Percentiles rank a stretch among this genome's conserved stretches.
These are phyloP conservation scores for Pinna nobilis DNA, from an alignment of 1,140 invertebrate genomes.

Conservation along the genomic window DNA sequence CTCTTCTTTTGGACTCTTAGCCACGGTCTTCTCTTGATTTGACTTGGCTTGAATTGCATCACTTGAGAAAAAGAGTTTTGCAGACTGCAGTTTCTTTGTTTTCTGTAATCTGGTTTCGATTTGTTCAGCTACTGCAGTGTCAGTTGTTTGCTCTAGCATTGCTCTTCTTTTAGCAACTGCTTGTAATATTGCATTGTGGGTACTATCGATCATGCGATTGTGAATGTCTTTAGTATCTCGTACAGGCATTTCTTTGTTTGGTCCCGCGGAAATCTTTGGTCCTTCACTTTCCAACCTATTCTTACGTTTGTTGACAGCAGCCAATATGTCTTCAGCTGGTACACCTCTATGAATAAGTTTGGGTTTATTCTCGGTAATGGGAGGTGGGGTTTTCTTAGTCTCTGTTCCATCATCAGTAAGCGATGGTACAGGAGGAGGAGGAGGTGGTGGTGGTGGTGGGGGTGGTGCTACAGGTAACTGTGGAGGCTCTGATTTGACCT, in stretches of 20 bases:
- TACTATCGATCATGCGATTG: conserved; percentile 42
- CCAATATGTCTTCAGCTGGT: conserved; percentile 54
- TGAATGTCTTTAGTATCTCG: conserved; percentile 34
- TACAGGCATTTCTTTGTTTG: conserved; percentile 32
- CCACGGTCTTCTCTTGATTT: conserved; percentile 35
- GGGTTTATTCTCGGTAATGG: conserved; percentile 14
- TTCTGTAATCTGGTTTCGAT: conserved; percentile 67
- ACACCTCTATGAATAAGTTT: conserved; percentile 15
- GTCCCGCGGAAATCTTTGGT: conserved; percentile 41
- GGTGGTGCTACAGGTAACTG: conserved; percentile 42
- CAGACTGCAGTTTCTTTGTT: conserved; percentile 68
- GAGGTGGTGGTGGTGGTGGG: conserved; percentile 46
- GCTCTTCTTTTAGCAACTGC: conserved; percentile 63
- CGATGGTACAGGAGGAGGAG: conserved; percentile 44
- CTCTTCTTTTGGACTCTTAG: conserved; percentile 4
- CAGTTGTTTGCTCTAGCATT: conserved; percentile 49
- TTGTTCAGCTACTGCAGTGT: conserved; percentile 57
- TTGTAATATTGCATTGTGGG: conserved; percentile 63
- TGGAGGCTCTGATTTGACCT: conserved; percentile 38
- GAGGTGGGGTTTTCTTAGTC: conserved; percentile 5
- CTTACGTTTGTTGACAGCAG: conserved; percentile 57
- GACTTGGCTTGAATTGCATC: conserved; percentile 40
- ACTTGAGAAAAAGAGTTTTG: conserved; percentile 59
- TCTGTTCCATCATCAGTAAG: conserved; percentile 29
- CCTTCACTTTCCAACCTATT: conserved; percentile 58